Evolutionary conservation across 2,113 vertebrate species (phyloP).

Genomic region (Zingel zingel): DNA sequence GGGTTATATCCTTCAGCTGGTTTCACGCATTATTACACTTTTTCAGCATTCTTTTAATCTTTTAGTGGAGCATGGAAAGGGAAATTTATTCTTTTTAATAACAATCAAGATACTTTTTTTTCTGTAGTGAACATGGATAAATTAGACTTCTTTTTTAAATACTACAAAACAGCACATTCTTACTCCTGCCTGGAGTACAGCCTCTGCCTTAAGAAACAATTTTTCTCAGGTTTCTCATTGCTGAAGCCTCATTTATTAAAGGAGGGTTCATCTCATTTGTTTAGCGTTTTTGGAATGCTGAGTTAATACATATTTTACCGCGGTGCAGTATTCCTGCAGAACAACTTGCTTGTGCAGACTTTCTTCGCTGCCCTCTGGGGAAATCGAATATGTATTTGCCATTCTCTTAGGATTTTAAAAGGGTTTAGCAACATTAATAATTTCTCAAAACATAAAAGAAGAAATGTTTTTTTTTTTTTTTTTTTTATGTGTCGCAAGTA

Average conservation of each 20-base stretch:
- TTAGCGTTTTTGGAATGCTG: slow-evolving; percentile 71
- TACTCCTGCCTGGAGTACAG: slow-evolving; percentile 29
- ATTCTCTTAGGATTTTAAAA: slow-evolving; percentile 76
- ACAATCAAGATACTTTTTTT: slow-evolving; percentile 13
- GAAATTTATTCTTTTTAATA: slow-evolving; percentile 28
- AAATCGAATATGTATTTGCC: slow-evolving; percentile 82
- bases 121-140: slow-evolving; percentile 16
- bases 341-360: slow-evolving; percentile 72
- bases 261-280: slow-evolving; percentile 73
- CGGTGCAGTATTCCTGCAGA: slow-evolving; percentile 52
- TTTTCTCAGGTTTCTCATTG: slow-evolving; percentile 51
- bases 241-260: slow-evolving; percentile 69
- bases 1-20: slow-evolving; percentile 17
- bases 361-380: slow-evolving; percentile 70
- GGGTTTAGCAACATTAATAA: slow-evolving; percentile 82
- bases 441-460: slow-evolving; percentile 80
- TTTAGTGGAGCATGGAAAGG: not conserved
- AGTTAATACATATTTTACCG: slow-evolving; percentile 64
- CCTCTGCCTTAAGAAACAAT: slow-evolving; percentile 45
- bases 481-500: slow-evolving; percentile 58
- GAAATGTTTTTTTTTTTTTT: slow-evolving; percentile 64
- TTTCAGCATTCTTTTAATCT: not conserved
- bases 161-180: slow-evolving; percentile 46
- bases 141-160: slow-evolving; percentile 45
- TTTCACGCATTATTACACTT: slow-evolving; percentile 27